Percentiles rank a stretch among this genome's conserved stretches.
These are phyloP conservation scores for Eurytoma californica DNA, from an alignment of 2,888 invertebrate genomes.

Conservation along the genomic window DNA sequence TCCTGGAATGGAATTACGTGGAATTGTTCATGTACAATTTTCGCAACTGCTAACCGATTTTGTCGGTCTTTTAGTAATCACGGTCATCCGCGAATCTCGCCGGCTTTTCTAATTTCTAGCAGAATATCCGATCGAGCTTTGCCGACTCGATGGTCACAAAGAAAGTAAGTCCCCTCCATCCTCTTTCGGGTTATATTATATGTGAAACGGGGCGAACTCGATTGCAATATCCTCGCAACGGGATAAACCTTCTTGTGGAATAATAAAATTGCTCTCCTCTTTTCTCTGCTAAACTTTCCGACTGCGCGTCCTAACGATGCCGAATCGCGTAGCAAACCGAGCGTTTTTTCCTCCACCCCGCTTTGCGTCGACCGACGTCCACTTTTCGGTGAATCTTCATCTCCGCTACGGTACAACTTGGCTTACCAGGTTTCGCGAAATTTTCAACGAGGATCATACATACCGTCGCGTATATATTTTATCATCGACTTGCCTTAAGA, in stretches of 20 bases:
- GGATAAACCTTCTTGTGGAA: slow-evolving; percentile 33
- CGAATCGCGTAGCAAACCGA: neutral
- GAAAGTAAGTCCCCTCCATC: neutral
- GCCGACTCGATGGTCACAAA: neutral
- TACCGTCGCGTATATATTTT: too few relatives aligned
- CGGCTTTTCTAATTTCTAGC: slow-evolving; percentile 23
- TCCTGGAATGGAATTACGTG: too few relatives aligned
- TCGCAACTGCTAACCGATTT: too few relatives aligned
- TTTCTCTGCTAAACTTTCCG: neutral
- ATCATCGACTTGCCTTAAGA: too few relatives aligned
- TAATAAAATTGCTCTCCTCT: slow-evolving; percentile 30
- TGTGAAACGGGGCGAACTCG: slow-evolving; percentile 24
- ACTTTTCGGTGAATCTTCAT: neutral
- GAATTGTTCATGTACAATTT: too few relatives aligned
- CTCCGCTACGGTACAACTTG: too few relatives aligned
- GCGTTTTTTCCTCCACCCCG: neutral
- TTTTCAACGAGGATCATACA: too few relatives aligned
- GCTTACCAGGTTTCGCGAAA: too few relatives aligned
- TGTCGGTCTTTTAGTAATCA: too few relatives aligned
- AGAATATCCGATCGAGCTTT: neutral
- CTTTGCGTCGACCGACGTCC: neutral
- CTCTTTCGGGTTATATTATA: slow-evolving; percentile 23
- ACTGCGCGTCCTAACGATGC: neutral
- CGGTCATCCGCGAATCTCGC: slow-evolving; percentile 1
- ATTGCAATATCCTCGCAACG: slow-evolving; percentile 23